Conservation (phyloP, 2,113 vertebrate species). For the Crocuta crocuta region DNA sequence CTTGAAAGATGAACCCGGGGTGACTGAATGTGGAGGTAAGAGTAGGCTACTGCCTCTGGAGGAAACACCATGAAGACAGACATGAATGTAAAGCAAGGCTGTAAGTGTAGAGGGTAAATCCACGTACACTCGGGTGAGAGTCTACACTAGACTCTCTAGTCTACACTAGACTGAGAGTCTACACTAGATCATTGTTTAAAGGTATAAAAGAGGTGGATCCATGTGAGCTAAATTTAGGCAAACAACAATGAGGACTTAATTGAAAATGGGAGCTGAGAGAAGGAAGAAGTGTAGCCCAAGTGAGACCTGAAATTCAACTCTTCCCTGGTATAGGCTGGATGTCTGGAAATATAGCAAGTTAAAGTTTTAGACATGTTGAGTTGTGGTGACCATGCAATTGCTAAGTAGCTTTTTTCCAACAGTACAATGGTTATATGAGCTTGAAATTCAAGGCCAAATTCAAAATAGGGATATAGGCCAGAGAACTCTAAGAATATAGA, state of each 20-base stretch:
- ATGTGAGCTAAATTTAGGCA: not conserved
- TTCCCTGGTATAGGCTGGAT: not conserved
- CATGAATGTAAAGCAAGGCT: fast-evolving
- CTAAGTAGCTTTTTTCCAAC: not conserved
- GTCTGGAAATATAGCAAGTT: not conserved
- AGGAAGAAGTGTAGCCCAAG: not conserved
- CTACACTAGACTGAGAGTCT: not conserved
- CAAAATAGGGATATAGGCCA: not conserved
- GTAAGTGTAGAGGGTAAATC: not conserved
- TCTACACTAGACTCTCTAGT: too few species aligned
- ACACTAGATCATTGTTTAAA: not conserved
- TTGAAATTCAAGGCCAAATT: not conserved
- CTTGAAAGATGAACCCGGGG: not conserved
- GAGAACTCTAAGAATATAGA: not conserved
- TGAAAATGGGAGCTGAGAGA: not conserved
- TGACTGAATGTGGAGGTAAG: not conserved
- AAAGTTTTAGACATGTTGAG: not conserved
- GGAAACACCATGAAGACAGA: fast-evolving
- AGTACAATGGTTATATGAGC: not conserved
- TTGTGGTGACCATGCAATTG: not conserved
- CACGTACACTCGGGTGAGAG: too few species aligned
- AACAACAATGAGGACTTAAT: not conserved
- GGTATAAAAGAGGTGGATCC: not conserved
- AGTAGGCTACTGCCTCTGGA: not conserved
- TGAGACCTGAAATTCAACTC: not conserved